Conservation (phyloP, 2,113 vertebrate species). For the Campylomormyrus tamandua region DNA sequence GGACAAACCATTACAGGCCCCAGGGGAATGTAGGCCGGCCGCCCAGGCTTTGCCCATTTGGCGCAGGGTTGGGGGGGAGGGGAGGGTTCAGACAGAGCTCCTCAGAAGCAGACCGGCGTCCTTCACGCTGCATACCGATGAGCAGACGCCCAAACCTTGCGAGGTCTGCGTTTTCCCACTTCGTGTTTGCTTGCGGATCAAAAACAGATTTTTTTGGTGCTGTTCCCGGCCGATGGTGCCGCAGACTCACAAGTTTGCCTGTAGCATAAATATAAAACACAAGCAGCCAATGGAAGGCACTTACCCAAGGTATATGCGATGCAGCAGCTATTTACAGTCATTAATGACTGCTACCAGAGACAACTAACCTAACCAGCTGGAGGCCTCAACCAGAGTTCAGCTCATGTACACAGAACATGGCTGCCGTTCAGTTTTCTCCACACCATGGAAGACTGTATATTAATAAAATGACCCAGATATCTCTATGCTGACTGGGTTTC, state of each 20-base stretch:
- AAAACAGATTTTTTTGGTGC: not conserved
- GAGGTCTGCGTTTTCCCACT: not conserved
- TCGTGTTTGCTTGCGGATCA: not conserved
- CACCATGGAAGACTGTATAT: constrained; percentile 14
- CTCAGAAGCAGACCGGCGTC: not conserved
- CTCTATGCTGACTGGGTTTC: constrained; percentile 28
- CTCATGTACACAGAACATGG: not conserved
- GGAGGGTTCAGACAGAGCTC: not conserved
- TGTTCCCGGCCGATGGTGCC: not conserved
- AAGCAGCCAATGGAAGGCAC: not conserved
- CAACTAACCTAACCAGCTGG: not conserved
- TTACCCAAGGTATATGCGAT: not conserved
- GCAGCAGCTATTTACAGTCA: not conserved
- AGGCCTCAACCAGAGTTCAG: not conserved
- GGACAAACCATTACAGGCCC: not conserved
- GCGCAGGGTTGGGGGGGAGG: not conserved
- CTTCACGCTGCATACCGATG: not conserved
- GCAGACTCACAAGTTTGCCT: not conserved
- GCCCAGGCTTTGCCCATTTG: not conserved
- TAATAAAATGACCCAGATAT: constrained; percentile 45
- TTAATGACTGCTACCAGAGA: not conserved
- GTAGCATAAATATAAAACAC: not conserved
- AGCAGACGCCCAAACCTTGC: not conserved
- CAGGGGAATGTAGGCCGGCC: not conserved
- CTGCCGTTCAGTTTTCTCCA: not conserved